Percentiles rank a stretch among this genome's conserved stretches.
phyloP scores from a whole-genome alignment of 2,888 invertebrate species.

The Cerastis leucographa region DNA sequence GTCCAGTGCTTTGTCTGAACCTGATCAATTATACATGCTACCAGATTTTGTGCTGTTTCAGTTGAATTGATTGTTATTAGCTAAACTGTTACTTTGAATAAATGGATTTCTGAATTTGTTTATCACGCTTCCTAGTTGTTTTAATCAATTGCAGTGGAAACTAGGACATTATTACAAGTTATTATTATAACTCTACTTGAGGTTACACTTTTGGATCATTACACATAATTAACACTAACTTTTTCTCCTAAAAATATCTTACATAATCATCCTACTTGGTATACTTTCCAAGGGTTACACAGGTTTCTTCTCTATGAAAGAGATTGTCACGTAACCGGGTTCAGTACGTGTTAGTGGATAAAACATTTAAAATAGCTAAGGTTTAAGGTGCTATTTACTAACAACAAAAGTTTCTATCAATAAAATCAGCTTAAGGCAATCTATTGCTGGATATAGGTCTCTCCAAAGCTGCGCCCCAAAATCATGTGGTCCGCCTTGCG shows the following conservation, averaged over 20 bases:
- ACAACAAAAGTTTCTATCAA: no score
- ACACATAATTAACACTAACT: background rate
- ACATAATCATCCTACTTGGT: background rate
- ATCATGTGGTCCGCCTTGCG: no score
- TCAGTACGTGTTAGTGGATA: no score
- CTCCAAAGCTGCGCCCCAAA: no score
- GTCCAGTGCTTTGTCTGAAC: constrained; percentile 21
- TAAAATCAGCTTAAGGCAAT: no score
- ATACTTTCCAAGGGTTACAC: background rate
- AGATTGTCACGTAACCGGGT: background rate
- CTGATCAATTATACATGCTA: constrained; percentile 32
- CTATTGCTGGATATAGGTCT: no score
- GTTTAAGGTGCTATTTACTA: no score
- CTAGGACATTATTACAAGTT: background rate
- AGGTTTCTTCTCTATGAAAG: background rate
- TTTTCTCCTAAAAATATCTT: background rate
- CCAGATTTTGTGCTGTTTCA: background rate
- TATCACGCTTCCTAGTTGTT: background rate
- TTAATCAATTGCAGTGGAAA: background rate
- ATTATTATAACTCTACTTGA: background rate
- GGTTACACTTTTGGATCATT: background rate
- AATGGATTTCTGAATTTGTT: background rate
- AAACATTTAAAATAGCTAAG: no score
- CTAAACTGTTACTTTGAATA: background rate
- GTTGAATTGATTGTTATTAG: background rate